Evolutionary conservation across 1,140 invertebrate genomes (phyloP).

Genomic region (Copidosoma floridanum): DNA sequence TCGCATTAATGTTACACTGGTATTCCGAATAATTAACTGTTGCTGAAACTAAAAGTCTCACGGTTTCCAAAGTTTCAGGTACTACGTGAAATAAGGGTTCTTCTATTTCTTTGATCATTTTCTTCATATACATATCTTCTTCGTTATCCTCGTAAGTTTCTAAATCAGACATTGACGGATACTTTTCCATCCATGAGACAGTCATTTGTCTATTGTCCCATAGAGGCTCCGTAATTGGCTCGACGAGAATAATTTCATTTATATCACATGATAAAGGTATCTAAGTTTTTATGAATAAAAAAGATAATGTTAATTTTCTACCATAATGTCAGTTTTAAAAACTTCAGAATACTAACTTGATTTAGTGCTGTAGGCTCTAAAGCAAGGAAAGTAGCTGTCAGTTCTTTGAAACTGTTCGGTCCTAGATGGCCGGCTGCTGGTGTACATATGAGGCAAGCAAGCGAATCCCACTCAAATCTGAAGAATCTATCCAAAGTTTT

Average conservation of each 20-base stretch:
- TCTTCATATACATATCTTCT: constrained; percentile 18
- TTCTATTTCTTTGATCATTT: constrained; percentile 22
- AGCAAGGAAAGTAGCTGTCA: constrained; percentile 37
- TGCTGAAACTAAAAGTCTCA: constrained; percentile 35
- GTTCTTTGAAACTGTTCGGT: constrained; percentile 31
- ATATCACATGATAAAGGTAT: constrained; percentile 32
- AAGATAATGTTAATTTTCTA: too few relatives aligned
- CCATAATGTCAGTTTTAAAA: too few relatives aligned
- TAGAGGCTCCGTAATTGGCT: background rate
- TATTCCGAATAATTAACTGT: constrained; percentile 37
- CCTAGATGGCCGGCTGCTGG: constrained; percentile 43
- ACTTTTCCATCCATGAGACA: constrained; percentile 30
- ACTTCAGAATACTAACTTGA: constrained; percentile 33
- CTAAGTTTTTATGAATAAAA: constrained; percentile 31
- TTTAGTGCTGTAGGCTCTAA: constrained; percentile 26
- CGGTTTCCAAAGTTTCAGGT: constrained; percentile 20
- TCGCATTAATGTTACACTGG: constrained; percentile 30
- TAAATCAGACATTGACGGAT: background rate
- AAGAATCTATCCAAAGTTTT: constrained; percentile 35
- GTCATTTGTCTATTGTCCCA: constrained; percentile 42
- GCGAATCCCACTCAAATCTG: constrained; percentile 40
- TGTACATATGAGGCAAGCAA: constrained; percentile 35
- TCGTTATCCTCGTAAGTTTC: background rate
- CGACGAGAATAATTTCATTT: constrained; percentile 25
- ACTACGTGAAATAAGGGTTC: constrained; percentile 37